phyloP scores from a whole-genome alignment of 2,113 vertebrate species.

The Melanerpes formicivorus region DNA sequence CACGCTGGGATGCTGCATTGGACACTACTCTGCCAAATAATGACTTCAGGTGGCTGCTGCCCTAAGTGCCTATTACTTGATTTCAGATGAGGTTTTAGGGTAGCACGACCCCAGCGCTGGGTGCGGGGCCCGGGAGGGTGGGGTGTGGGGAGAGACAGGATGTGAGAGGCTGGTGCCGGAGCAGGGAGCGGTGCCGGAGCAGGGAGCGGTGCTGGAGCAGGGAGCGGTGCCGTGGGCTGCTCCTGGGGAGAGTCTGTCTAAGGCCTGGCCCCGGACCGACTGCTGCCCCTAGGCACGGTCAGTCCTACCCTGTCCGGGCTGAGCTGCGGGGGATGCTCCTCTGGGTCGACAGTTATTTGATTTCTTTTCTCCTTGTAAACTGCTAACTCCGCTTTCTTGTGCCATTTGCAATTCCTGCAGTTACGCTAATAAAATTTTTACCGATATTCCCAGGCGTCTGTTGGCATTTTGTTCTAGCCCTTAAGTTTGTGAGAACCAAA shows the following conservation, averaged over 20 bases:
- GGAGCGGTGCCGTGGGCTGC: neutral
- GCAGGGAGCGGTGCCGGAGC: neutral
- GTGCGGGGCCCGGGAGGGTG: neutral
- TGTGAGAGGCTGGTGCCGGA: rapidly evolving
- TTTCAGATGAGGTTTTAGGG: neutral
- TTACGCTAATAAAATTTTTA: conserved; percentile 85
- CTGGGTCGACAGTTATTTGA: conserved; percentile 34
- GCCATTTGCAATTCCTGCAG: conserved; percentile 73
- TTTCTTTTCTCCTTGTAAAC: conserved; percentile 46
- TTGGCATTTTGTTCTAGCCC: neutral
- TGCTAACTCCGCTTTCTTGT: neutral
- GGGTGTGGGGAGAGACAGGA: rapidly evolving
- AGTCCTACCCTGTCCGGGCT: neutral
- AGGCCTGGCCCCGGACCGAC: neutral
- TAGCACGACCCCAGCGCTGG: neutral
- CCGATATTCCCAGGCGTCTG: conserved; percentile 60
- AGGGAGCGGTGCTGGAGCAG: neutral
- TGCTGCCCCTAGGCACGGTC: neutral
- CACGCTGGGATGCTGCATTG: rapidly evolving
- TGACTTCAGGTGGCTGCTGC: neutral
- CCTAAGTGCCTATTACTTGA: rapidly evolving
- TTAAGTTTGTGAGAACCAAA: rapidly evolving
- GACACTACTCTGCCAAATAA: neutral
- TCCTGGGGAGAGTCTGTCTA: neutral
- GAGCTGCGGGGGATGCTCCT: neutral